phyloP scores from a whole-genome alignment of 64 coral and sea anemone species.

The Astreopora myriophthalma region DNA sequence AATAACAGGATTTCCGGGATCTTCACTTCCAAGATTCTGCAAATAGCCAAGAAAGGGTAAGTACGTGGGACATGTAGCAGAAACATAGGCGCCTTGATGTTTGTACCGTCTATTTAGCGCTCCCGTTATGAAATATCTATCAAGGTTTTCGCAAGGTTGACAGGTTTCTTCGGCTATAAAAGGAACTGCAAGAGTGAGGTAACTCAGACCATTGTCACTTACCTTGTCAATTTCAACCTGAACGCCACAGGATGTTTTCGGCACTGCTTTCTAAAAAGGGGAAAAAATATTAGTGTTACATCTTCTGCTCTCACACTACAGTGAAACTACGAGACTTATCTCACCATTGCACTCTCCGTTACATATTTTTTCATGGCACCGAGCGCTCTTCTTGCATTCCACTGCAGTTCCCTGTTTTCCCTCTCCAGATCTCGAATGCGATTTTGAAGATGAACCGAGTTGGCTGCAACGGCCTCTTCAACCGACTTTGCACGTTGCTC shows the following conservation, averaged over 20 bases:
- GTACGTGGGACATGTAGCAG: too few relatives aligned
- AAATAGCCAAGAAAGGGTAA: background rate
- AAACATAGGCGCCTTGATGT: background rate
- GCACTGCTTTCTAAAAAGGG: background rate
- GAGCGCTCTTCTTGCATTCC: background rate
- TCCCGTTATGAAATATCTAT: background rate
- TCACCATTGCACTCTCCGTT: background rate
- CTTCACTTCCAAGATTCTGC: background rate
- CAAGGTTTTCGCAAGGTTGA: background rate
- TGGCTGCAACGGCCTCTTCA: background rate
- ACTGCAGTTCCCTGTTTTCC: constrained; percentile 19
- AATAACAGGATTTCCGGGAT: background rate
- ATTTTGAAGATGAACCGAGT: constrained; percentile 29
- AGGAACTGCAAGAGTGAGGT: background rate
- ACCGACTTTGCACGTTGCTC: constrained; percentile 7
- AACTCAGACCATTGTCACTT: background rate
- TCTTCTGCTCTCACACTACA: too few relatives aligned
- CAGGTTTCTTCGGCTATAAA: too few relatives aligned
- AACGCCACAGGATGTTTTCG: background rate
- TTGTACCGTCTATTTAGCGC: background rate
- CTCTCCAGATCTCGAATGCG: constrained; percentile 27
- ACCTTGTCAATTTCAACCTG: background rate
- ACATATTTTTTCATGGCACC: background rate
- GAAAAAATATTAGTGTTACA: too few relatives aligned
- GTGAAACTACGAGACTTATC: too few relatives aligned